Conservation (phyloP, 2,797 vertebrate species). For the Sebastes alutus region DNA sequence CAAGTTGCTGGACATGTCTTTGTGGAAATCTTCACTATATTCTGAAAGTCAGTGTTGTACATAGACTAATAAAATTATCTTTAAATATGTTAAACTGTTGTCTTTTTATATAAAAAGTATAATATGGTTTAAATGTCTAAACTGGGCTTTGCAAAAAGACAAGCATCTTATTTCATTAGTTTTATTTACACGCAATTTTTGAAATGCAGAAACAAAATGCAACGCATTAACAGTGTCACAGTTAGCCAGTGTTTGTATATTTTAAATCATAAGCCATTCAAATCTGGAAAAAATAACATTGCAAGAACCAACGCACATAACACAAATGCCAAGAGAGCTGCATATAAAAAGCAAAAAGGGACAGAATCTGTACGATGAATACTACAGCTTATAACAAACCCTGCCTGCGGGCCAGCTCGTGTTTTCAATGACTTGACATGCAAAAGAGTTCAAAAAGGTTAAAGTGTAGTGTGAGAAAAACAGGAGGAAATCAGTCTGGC, state of each 20-base stretch:
- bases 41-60: slow-evolving; percentile 68
- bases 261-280: slow-evolving; percentile 75
- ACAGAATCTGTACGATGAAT: slow-evolving; percentile 87
- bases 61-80: slow-evolving; percentile 75
- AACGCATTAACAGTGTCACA: slow-evolving; percentile 83
- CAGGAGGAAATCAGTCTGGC: slow-evolving; percentile 18
- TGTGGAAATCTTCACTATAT: slow-evolving; percentile 7
- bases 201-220: slow-evolving; percentile 80
- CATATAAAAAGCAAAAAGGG: slow-evolving; percentile 77
- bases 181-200: slow-evolving; percentile 85
- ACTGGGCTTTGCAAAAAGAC: not conserved
- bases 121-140: not conserved
- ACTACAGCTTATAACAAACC: slow-evolving; percentile 83
- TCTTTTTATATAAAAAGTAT: not conserved
- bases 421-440: slow-evolving; percentile 66
- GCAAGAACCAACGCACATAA: slow-evolving; percentile 65
- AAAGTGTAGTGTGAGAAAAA: slow-evolving; percentile 68
- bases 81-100: slow-evolving; percentile 24
- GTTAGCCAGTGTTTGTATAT: slow-evolving; percentile 81
- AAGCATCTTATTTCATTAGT: slow-evolving; percentile 60
- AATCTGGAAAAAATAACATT: slow-evolving; percentile 56
- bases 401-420: slow-evolving; percentile 90
- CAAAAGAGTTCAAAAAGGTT: slow-evolving; percentile 62
- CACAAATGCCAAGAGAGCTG: slow-evolving; percentile 68
- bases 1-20: slow-evolving; percentile 8